phyloP scores from a whole-genome alignment of 2,797 vertebrate genomes.

The Liparis tanakae region DNA sequence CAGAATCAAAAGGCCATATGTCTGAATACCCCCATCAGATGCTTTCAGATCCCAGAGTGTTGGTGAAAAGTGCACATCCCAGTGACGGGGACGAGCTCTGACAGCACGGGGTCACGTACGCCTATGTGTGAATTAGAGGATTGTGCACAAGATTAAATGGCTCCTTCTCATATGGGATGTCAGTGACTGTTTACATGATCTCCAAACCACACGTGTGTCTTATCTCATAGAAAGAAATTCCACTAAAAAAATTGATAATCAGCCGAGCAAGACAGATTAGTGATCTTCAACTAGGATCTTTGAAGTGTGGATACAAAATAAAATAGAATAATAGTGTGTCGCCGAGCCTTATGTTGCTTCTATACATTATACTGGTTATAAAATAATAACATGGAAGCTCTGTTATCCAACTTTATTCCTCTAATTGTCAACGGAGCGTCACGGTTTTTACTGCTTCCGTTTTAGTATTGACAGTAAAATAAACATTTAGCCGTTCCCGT shows the following conservation, averaged over 20 bases:
- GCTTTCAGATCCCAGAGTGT: slow-evolving; percentile 30
- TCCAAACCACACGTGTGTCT: slow-evolving; percentile 22
- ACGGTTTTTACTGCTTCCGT: too few species aligned
- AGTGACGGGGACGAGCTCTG: slow-evolving; percentile 30
- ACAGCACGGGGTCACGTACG: slow-evolving; percentile 40
- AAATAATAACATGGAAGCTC: neutral
- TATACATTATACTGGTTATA: neutral
- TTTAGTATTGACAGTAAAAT: too few species aligned
- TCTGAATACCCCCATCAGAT: slow-evolving; percentile 51
- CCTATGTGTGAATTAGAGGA: slow-evolving; percentile 29
- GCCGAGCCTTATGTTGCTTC: neutral
- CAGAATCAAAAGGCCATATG: slow-evolving; percentile 38
- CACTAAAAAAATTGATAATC: slow-evolving; percentile 35
- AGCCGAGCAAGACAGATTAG: slow-evolving; percentile 20
- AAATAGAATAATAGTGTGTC: neutral
- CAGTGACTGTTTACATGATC: slow-evolving; percentile 39
- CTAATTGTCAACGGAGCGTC: neutral
- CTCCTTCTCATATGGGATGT: slow-evolving; percentile 31
- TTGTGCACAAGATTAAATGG: slow-evolving; percentile 38
- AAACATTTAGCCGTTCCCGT: too few species aligned
- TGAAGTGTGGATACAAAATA: neutral
- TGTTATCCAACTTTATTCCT: neutral
- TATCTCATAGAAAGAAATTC: slow-evolving; percentile 36
- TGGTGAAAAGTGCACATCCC: slow-evolving; percentile 37
- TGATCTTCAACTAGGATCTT: slow-evolving; percentile 8